phyloP scores from a whole-genome alignment of 2,113 vertebrate species.

The Oxyura jamaicensis region DNA sequence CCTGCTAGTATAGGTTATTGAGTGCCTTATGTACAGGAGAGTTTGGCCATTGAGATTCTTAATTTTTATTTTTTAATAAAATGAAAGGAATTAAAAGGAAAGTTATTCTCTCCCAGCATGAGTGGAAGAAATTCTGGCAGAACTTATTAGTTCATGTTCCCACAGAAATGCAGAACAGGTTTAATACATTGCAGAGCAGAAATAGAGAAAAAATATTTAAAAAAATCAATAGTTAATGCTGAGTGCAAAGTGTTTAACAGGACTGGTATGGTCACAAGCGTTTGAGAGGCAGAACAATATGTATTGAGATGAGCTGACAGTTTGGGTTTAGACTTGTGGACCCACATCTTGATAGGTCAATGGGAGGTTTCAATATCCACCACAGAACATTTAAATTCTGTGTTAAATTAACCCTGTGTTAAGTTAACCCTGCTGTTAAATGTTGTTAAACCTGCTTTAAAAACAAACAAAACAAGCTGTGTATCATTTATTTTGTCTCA shows the following conservation, averaged over 20 bases:
- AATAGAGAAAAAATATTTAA: background rate
- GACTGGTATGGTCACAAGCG: background rate
- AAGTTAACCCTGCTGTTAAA: background rate
- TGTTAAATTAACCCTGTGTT: no score
- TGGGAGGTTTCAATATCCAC: background rate
- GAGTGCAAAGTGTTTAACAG: background rate
- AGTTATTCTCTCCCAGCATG: background rate
- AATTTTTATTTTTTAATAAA: background rate
- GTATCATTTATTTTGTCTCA: conserved; percentile 2
- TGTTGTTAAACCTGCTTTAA: background rate
- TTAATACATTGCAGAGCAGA: background rate
- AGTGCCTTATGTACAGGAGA: background rate
- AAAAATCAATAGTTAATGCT: background rate
- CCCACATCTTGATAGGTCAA: background rate
- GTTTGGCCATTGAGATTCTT: background rate
- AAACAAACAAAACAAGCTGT: background rate
- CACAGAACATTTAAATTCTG: background rate
- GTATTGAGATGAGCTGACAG: background rate
- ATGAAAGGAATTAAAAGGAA: background rate
- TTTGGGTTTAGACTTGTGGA: background rate
- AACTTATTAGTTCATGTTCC: background rate
- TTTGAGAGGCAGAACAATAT: background rate
- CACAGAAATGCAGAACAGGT: background rate
- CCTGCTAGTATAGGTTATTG: background rate
- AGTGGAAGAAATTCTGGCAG: background rate